Evolutionary conservation across 2,888 invertebrate species (phyloP).

Genomic region (Cheilosia vulpina): DNA sequence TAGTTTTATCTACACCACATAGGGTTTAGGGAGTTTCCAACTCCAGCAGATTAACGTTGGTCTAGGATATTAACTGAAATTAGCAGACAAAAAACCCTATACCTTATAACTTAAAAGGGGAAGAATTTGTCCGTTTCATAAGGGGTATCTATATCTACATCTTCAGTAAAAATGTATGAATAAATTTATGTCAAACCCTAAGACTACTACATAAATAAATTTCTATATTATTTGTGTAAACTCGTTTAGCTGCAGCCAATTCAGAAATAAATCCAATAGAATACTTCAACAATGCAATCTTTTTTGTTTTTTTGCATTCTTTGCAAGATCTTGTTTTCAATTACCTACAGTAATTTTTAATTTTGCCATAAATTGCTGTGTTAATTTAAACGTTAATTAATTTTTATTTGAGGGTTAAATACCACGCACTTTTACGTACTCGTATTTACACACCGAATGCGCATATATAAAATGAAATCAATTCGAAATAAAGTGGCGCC

Average conservation of each 20-base stretch:
- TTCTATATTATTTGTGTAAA: no score
- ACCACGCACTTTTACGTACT: slow-evolving; percentile 36
- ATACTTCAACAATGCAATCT: not conserved
- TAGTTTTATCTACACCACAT: not conserved
- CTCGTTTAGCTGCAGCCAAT: no score
- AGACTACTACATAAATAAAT: no score
- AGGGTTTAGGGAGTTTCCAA: not conserved
- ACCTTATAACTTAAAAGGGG: no score
- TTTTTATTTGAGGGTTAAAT: slow-evolving; percentile 68
- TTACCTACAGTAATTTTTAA: slow-evolving; percentile 53
- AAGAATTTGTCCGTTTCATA: no score
- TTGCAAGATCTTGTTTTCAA: slow-evolving; percentile 43
- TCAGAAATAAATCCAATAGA: no score
- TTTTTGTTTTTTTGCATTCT: not conserved
- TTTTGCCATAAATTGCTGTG: slow-evolving; percentile 53
- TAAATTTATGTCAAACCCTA: no score
- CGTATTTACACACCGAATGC: slow-evolving; percentile 41
- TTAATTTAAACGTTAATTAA: slow-evolving; percentile 71
- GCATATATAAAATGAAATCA: slow-evolving; percentile 60
- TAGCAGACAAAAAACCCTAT: not conserved
- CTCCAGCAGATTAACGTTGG: not conserved
- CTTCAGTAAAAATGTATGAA: no score
- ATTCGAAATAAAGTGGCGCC: slow-evolving; percentile 64
- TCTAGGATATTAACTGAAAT: not conserved
- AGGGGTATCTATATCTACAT: no score